Percentiles rank a stretch among this genome's conserved stretches.
phyloP scores from a whole-genome alignment of 1,140 invertebrate species.

The Phocides pigmalion region DNA sequence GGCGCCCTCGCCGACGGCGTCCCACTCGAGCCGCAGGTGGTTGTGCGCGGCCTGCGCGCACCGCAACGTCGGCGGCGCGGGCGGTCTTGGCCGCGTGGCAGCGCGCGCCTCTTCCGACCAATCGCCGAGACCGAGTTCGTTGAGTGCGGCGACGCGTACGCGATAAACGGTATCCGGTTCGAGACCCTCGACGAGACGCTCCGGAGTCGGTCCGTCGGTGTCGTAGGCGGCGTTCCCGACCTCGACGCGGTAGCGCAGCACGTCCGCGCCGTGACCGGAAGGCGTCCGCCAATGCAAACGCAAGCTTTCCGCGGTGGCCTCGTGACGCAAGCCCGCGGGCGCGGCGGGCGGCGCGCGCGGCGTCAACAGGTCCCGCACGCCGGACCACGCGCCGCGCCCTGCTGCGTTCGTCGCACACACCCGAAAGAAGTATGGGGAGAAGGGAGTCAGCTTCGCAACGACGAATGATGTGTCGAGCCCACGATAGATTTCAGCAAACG shows the following conservation, averaged over 20 bases:
- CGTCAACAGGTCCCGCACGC: conserved; percentile 85
- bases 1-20: conserved; percentile 88
- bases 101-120: conserved; percentile 89
- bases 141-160: conserved; percentile 92
- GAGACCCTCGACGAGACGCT: conserved; percentile 82
- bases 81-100: conserved; percentile 90
- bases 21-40: conserved; percentile 94
- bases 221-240: conserved; percentile 86
- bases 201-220: conserved; percentile 83
- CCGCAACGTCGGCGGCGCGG: conserved; percentile 89
- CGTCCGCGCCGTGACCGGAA: conserved; percentile 87
- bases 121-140: conserved; percentile 91
- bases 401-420: conserved; percentile 91
- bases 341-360: conserved; percentile 90
- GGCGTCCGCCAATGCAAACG: conserved; percentile 90
- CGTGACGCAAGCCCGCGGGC: conserved; percentile 85
- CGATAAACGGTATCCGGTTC: conserved; percentile 86
- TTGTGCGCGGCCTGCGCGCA: conserved; percentile 90
- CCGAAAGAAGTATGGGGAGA: conserved; percentile 91
- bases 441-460: conserved; percentile 89
- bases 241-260: conserved; percentile 91
- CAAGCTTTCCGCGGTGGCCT: conserved; percentile 87
- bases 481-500: conserved; percentile 83
- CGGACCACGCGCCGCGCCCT: conserved; percentile 89
- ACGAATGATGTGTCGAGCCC: conserved; percentile 85